These are phyloP conservation scores for Ptilodon capucinus DNA, from an alignment of 2,888 invertebrate species.

Conservation along the genomic window DNA sequence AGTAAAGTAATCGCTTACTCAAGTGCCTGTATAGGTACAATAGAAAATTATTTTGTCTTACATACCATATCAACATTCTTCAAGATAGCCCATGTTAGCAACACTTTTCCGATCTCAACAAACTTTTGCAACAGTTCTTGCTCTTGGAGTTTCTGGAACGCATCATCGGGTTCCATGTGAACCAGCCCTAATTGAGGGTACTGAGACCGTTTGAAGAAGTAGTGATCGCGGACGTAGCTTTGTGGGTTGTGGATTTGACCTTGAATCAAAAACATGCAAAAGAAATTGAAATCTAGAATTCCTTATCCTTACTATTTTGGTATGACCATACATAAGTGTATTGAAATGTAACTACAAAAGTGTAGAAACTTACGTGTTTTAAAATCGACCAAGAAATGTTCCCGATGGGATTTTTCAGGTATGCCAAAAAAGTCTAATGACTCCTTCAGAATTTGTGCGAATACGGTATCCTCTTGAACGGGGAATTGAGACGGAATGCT, in stretches of 20 bases:
- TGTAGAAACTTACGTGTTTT: constrained; percentile 98
- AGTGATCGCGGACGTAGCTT: constrained; percentile 97
- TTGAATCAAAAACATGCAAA: constrained; percentile 55
- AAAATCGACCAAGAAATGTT: constrained; percentile 98
- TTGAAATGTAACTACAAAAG: too few species aligned
- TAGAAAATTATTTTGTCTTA: too few species aligned
- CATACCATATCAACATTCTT: constrained; percentile 95
- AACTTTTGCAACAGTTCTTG: constrained; percentile 97
- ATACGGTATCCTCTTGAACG: constrained; percentile 98
- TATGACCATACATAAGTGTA: too few species aligned
- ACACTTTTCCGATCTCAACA: constrained; percentile 97
- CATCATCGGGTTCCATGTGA: constrained; percentile 95
- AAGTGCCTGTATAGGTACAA: too few species aligned
- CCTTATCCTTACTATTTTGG: too few species aligned
- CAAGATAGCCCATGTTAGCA: constrained; percentile 94
- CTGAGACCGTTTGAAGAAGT: constrained; percentile 97
- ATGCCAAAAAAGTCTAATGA: constrained; percentile 98
- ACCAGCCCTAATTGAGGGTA: constrained; percentile 98
- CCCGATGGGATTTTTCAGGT: constrained; percentile 92
- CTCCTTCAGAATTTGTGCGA: constrained; percentile 96
- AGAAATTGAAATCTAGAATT: background rate
- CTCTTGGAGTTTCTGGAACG: constrained; percentile 93
- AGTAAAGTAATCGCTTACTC: too few species aligned
- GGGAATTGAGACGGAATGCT: constrained; percentile 99
- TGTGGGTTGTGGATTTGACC: constrained; percentile 98